phyloP scores from a whole-genome alignment of 2,888 invertebrate genomes.

The Archips crataeganus region DNA sequence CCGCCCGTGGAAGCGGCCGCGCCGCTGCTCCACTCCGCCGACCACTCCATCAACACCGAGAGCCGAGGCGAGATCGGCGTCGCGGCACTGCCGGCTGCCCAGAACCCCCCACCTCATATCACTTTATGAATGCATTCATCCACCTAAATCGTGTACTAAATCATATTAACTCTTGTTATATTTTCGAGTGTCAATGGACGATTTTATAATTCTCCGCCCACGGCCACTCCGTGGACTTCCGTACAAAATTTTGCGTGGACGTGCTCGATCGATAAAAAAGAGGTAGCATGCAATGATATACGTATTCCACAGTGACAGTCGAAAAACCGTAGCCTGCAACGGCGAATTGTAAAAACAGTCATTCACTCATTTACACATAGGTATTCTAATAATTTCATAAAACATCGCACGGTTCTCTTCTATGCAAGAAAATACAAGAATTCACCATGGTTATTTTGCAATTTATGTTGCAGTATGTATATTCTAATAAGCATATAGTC shows the following conservation, averaged over 20 bases:
- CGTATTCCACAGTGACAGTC: too few species aligned
- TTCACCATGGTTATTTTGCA: background rate
- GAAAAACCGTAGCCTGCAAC: too few species aligned
- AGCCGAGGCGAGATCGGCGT: constrained; percentile 67
- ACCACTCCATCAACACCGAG: constrained; percentile 80
- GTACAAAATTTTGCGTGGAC: too few species aligned
- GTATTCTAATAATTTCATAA: background rate
- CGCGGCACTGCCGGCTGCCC: constrained; percentile 63
- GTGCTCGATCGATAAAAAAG: too few species aligned
- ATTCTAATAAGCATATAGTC: too few species aligned
- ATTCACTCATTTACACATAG: too few species aligned
- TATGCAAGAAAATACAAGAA: background rate
- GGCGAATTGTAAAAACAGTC: too few species aligned
- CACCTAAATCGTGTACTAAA: constrained; percentile 3
- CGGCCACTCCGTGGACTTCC: too few species aligned
- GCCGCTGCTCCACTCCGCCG: constrained; percentile 52
- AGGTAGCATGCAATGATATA: too few species aligned
- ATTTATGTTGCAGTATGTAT: background rate
- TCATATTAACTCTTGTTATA: constrained; percentile 9
- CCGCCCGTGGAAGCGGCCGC: background rate
- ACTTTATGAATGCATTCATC: constrained; percentile 56
- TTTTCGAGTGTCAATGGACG: background rate
- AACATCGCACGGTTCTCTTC: background rate
- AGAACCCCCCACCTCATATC: constrained; percentile 51
- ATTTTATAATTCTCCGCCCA: background rate